Conservation (phyloP, 2,888 invertebrate genomes). For the Lithosia quadra region DNA sequence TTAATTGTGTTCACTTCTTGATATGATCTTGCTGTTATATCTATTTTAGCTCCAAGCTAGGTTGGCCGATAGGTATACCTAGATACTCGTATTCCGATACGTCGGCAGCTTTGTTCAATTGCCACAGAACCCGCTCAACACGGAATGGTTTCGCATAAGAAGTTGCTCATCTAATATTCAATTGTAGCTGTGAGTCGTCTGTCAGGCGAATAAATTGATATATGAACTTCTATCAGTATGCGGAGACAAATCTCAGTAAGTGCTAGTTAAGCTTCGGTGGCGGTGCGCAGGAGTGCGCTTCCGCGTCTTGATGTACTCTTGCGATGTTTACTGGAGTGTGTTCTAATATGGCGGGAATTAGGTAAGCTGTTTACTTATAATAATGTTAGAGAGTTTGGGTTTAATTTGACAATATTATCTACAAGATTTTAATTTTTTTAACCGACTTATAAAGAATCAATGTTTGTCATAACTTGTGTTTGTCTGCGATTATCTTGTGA, state of each 20-base stretch:
- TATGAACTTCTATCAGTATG: constrained; percentile 59
- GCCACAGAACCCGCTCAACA: constrained; percentile 5
- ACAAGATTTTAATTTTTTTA: no score
- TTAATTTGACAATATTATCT: no score
- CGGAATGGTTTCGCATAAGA: constrained; percentile 10
- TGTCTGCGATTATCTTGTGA: no score
- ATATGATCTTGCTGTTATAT: no score
- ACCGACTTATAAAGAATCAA: no score
- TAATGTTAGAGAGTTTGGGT: no score
- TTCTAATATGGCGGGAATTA: constrained; percentile 36
- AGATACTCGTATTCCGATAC: no score
- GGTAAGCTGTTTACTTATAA: constrained; percentile 33
- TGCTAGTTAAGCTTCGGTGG: constrained; percentile 55
- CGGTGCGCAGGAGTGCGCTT: constrained; percentile 32
- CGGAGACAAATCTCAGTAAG: constrained; percentile 64
- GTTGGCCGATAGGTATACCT: background rate
- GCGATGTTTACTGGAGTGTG: constrained; percentile 28
- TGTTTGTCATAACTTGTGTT: no score
- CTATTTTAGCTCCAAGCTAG: background rate
- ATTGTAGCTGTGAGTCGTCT: constrained; percentile 45
- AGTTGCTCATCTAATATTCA: constrained; percentile 30
- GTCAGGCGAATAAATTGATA: constrained; percentile 79
- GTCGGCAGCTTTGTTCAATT: constrained; percentile 15
- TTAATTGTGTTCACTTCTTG: no score
- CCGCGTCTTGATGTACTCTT: constrained; percentile 21